phyloP scores from a whole-genome alignment of 2,888 invertebrate genomes.

The Chorisops tibialis region DNA sequence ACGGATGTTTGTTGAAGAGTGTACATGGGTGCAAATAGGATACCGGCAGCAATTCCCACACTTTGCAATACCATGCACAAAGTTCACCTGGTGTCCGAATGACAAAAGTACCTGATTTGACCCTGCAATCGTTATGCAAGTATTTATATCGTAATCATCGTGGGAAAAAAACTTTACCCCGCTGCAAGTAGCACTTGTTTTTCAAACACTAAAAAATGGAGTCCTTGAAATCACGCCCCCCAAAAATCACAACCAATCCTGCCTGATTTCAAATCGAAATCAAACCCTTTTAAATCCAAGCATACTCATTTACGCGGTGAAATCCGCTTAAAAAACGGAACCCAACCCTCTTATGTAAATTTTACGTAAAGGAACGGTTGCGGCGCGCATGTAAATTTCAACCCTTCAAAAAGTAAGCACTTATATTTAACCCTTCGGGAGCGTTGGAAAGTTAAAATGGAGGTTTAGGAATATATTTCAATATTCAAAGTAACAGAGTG shows the following conservation, averaged over 20 bases:
- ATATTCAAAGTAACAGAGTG: no score
- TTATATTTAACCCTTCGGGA: background rate
- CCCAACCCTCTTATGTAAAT: conserved; percentile 16
- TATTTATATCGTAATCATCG: conserved; percentile 14
- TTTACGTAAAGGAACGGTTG: conserved; percentile 2
- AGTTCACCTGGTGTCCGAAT: conserved; percentile 24
- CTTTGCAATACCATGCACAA: conserved; percentile 1
- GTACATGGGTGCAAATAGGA: conserved; percentile 20
- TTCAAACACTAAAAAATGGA: conserved; percentile 11
- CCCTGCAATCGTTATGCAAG: no score
- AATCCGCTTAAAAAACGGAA: background rate
- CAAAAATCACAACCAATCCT: conserved; percentile 11
- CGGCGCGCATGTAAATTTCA: conserved; percentile 21
- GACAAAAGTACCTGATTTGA: conserved; percentile 1
- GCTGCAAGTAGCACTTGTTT: background rate
- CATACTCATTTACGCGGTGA: conserved; percentile 15
- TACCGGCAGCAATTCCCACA: conserved; percentile 7
- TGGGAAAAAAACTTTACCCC: conserved; percentile 5
- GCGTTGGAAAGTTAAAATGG: conserved; percentile 13
- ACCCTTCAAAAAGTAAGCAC: conserved; percentile 7
- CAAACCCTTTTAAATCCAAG: background rate
- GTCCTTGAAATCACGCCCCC: conserved; percentile 15
- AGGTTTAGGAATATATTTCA: background rate
- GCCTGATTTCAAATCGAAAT: background rate
- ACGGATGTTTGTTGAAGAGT: conserved; percentile 17